Evolutionary conservation across 2,113 vertebrate species (phyloP).

Genomic region (Scytalopus superciliaris): DNA sequence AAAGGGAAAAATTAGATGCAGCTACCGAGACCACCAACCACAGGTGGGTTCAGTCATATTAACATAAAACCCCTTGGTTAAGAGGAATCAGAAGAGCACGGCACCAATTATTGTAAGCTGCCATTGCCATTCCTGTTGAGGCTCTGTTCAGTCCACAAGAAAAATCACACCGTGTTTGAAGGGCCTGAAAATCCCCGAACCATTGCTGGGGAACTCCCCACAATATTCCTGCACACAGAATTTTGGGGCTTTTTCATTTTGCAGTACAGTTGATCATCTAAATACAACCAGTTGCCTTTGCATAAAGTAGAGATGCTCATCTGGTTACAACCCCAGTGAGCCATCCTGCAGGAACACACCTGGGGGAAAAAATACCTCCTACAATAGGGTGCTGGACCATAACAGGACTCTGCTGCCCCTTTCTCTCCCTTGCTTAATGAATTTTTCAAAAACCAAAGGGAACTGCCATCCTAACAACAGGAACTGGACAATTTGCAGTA

Average conservation of each 20-base stretch:
- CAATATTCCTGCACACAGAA: background rate
- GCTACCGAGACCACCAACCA: background rate
- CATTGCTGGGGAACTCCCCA: slow-evolving; percentile 26
- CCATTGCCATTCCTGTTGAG: fast-evolving
- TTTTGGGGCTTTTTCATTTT: background rate
- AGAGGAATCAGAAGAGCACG: background rate
- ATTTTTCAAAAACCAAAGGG: slow-evolving; percentile 61
- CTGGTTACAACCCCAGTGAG: background rate
- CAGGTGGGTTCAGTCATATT: slow-evolving; percentile 31
- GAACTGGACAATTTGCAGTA: slow-evolving; percentile 63
- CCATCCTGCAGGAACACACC: background rate
- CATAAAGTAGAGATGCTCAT: background rate
- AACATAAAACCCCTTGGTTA: background rate
- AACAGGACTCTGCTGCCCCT: slow-evolving; percentile 7
- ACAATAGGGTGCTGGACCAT: slow-evolving; percentile 42
- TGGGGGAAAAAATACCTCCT: background rate
- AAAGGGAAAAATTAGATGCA: slow-evolving; percentile 6
- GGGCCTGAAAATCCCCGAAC: slow-evolving; percentile 38
- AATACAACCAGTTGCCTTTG: background rate
- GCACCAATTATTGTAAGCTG: slow-evolving; percentile 19
- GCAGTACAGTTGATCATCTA: background rate
- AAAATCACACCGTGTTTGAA: background rate
- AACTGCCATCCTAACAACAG: slow-evolving; percentile 60
- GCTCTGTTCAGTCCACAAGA: background rate
- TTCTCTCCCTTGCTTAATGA: background rate